Evolutionary conservation across 2,113 vertebrate species (phyloP).

Genomic region (Salvelinus fontinalis): DNA sequence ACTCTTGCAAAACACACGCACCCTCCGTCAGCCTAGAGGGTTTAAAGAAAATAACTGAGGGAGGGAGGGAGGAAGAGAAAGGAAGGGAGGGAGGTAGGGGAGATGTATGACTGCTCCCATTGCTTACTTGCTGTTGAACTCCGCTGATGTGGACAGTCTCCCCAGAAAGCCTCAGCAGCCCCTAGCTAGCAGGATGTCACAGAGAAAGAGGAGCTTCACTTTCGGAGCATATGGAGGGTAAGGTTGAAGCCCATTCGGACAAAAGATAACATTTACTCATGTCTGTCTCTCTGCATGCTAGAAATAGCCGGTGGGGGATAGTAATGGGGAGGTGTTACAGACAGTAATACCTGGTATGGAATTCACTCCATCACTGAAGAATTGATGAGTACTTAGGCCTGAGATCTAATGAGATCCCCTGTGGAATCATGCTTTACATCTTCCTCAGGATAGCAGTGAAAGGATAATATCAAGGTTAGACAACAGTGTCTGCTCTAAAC

Average conservation of each 20-base stretch:
- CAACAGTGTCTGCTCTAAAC: too few species aligned
- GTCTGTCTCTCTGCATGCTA: too few species aligned
- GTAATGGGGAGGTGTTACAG: too few species aligned
- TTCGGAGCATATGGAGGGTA: constrained; percentile 88
- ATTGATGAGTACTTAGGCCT: too few species aligned
- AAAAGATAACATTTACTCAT: not conserved
- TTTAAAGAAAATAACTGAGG: not conserved
- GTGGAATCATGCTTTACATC: too few species aligned
- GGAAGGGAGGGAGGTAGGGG: constrained; percentile 24
- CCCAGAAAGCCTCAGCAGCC: constrained; percentile 26
- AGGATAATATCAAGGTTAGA: too few species aligned
- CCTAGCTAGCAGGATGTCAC: constrained; percentile 69
- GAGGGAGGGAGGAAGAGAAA: constrained; percentile 17
- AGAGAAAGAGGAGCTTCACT: constrained; percentile 86
- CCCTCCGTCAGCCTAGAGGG: not conserved
- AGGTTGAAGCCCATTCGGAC: constrained; percentile 31
- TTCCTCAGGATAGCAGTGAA: too few species aligned
- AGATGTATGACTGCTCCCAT: constrained; percentile 9
- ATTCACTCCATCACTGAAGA: too few species aligned
- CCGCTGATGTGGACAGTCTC: constrained; percentile 21
- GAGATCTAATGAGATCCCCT: too few species aligned
- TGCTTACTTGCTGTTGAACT: constrained; percentile 17
- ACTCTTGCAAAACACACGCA: not conserved
- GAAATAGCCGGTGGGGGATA: too few species aligned
- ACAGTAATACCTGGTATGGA: too few species aligned